Evolutionary conservation across 1,140 invertebrate species (phyloP), one percentile per base, ranked within the genome.

Genomic region (Drosophila elegans): DNA sequence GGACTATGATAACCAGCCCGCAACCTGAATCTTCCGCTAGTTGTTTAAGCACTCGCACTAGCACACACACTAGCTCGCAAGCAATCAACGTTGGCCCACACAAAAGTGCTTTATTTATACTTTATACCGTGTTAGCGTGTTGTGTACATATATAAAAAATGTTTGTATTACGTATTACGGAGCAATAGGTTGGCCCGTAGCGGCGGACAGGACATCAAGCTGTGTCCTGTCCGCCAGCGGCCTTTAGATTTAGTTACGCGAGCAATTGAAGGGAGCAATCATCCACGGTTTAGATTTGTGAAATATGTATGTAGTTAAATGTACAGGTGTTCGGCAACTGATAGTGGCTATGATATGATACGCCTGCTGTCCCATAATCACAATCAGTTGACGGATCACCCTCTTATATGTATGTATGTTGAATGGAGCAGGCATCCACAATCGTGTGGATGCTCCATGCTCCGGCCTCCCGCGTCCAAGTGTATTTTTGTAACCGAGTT

Each of bases 401-500:
- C 49, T 11, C 9, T 52, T 67, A 41, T 54, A 56, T 69, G 42
- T 72, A 39, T 74, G 57, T 73, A 21, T 21, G 16, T 21, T 62
- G 21, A 64, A 38, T 42, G 69, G 64, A 68, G 60, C 46, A 42
- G 21, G 2, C 38, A 34, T 48, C 38, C 44, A 13, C 39, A 13
- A 38, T 56, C 44, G 25, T 56, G 16, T 21, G 16, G 16, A 46
- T 45, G 39, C 53, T 74, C 38, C 45, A 57, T 32, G 57, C 60
- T 46, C 60, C 36, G n/a, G 16, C n/a, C 45, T 49, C 64, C 59
- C 38, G 64, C 44, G 64, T 68, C 64, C 61, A 68, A 68, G 54
- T 80, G 78, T 88, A 83, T 88, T 86, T 86, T 88, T 86, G 79
- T 79, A 82, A 76, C 56, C 39, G 46, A 79, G 62, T 72, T 88